These are phyloP conservation scores for Dipodomys merriami DNA, from an alignment of 2,113 vertebrate genomes.

Conservation along the genomic window DNA sequence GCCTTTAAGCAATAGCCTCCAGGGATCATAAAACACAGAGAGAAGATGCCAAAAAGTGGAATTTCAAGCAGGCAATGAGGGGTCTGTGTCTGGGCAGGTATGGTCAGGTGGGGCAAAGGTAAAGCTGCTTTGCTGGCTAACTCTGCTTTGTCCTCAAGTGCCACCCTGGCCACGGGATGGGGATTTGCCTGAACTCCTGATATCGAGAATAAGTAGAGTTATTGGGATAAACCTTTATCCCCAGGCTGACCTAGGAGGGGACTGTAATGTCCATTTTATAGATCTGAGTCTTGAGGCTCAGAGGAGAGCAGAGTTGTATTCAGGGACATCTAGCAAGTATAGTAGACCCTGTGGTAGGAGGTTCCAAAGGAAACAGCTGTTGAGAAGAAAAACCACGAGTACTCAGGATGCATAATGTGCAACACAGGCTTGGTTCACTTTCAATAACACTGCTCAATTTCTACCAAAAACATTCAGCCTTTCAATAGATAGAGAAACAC, in stretches of 20 bases:
- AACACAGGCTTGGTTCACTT: too few species aligned
- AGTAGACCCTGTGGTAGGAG: too few species aligned
- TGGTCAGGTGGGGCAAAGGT: background rate
- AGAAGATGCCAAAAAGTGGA: slow-evolving; percentile 19
- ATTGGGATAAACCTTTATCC: background rate
- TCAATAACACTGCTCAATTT: too few species aligned
- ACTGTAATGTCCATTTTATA: background rate
- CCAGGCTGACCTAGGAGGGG: background rate
- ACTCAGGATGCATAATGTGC: too few species aligned
- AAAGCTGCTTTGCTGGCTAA: slow-evolving; percentile 33
- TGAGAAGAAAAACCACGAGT: too few species aligned
- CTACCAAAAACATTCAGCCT: too few species aligned
- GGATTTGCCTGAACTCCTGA: slow-evolving; percentile 45
- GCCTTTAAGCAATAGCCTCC: slow-evolving; percentile 31
- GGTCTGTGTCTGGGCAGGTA: slow-evolving; percentile 46
- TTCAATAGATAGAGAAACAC: too few species aligned
- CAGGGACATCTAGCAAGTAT: background rate
- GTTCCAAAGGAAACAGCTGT: too few species aligned
- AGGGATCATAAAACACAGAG: slow-evolving; percentile 27
- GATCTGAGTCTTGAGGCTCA: background rate
- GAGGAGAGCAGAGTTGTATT: background rate
- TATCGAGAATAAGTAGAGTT: background rate
- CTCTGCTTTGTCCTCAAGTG: slow-evolving; percentile 8
- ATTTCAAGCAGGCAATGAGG: slow-evolving; percentile 47
- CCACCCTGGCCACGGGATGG: background rate